These are phyloP conservation scores for Ptychadena robeensis DNA, from an alignment of 2,797 vertebrate genomes.

Conservation along the genomic window DNA sequence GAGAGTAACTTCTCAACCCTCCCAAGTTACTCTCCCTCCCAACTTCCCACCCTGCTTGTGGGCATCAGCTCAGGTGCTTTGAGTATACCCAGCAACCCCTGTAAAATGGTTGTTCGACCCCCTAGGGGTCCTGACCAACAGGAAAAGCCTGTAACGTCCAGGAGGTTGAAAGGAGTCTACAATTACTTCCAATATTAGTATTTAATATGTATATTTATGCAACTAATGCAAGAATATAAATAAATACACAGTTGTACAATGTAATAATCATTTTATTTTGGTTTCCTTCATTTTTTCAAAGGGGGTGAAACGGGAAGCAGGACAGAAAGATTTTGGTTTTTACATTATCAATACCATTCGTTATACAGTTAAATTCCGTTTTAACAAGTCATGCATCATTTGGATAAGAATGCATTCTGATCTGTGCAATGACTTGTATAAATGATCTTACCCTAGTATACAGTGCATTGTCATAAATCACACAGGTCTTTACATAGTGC, in stretches of 20 bases:
- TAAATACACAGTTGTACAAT: neutral
- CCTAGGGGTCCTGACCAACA: too few relatives aligned
- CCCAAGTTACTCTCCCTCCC: too few relatives aligned
- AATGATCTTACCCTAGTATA: slow-evolving; percentile 75
- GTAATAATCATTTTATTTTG: slow-evolving; percentile 77
- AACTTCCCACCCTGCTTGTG: too few relatives aligned
- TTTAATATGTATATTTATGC: too few relatives aligned
- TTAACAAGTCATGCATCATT: slow-evolving; percentile 72
- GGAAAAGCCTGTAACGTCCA: too few relatives aligned
- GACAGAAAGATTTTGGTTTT: slow-evolving; percentile 77
- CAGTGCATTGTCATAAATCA: slow-evolving; percentile 75
- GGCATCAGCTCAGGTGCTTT: too few relatives aligned
- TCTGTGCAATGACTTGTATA: slow-evolving; percentile 72
- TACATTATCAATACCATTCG: slow-evolving; percentile 80
- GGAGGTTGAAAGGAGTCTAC: too few relatives aligned
- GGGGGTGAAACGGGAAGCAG: slow-evolving; percentile 63
- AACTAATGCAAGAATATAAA: too few relatives aligned
- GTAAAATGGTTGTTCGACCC: too few relatives aligned
- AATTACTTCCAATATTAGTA: too few relatives aligned
- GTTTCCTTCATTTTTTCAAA: slow-evolving; percentile 83
- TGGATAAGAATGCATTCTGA: slow-evolving; percentile 63
- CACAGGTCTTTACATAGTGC: slow-evolving; percentile 74
- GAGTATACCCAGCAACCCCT: too few relatives aligned
- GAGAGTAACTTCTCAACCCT: too few relatives aligned
- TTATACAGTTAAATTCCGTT: slow-evolving; percentile 76